Evolutionary conservation across 2,113 vertebrate genomes (phyloP).

Genomic region (Malaclemys terrapin): DNA sequence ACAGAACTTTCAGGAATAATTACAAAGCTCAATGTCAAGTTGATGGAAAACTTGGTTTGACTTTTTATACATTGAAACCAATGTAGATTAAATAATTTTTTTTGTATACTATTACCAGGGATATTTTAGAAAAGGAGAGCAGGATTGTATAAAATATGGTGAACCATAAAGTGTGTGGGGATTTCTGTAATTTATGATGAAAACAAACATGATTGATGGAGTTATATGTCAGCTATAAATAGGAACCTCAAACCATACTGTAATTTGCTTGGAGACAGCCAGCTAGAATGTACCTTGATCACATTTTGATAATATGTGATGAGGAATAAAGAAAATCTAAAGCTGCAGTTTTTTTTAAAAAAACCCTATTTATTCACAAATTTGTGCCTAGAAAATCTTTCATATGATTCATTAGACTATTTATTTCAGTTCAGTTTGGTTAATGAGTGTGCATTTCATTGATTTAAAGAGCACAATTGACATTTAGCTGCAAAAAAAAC

Average conservation of each 20-base stretch:
- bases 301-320: conserved; percentile 52
- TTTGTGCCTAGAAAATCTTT: conserved; percentile 34
- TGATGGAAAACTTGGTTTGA: conserved; percentile 54
- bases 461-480: conserved; percentile 30
- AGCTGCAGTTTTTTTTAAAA: not conserved
- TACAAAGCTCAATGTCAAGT: conserved; percentile 28
- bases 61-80: conserved; percentile 48
- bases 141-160: conserved; percentile 43
- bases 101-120: conserved; percentile 31
- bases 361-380: conserved; percentile 40
- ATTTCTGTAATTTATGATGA: conserved; percentile 55
- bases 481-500: not conserved
- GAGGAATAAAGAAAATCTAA: conserved; percentile 38
- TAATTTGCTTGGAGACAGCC: conserved; percentile 60
- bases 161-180: conserved; percentile 36
- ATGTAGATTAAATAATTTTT: conserved; percentile 37
- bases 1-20: conserved; percentile 41
- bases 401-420: conserved; percentile 46
- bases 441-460: conserved; percentile 44
- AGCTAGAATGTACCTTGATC: conserved; percentile 55
- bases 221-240: conserved; percentile 37
- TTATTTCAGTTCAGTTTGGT: conserved; percentile 51
- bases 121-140: conserved; percentile 27
- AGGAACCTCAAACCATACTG: conserved; percentile 29
- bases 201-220: conserved; percentile 65